Evolutionary conservation across 1,140 invertebrate species (phyloP).

Genomic region (Anoplophora glabripennis): DNA sequence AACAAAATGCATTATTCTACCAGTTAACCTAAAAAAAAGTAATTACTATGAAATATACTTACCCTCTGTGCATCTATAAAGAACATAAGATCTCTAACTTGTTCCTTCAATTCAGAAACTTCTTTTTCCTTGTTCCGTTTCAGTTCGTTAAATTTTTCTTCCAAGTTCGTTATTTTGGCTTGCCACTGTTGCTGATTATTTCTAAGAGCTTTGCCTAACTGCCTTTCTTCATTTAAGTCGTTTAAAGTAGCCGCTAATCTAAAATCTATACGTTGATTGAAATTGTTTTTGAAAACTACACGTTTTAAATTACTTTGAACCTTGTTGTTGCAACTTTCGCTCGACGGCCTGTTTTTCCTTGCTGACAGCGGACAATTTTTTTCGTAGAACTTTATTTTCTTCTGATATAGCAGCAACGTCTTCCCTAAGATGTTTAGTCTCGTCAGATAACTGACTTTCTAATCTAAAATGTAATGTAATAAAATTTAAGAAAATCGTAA

Average conservation of each 20-base stretch:
- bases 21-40: neutral
- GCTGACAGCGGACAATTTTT: conserved; percentile 53
- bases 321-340: conserved; percentile 62
- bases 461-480: conserved; percentile 40
- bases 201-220: conserved; percentile 71
- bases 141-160: conserved; percentile 60
- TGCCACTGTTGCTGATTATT: conserved; percentile 79
- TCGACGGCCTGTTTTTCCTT: conserved; percentile 68
- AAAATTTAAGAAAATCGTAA: neutral
- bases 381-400: conserved; percentile 54
- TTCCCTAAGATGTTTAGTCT: conserved; percentile 48
- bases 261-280: conserved; percentile 14
- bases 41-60: conserved; percentile 20
- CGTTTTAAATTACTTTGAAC: conserved; percentile 52
- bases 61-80: conserved; percentile 83
- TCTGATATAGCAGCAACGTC: conserved; percentile 49
- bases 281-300: neutral
- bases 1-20: conserved; percentile 5
- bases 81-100: conserved; percentile 94
- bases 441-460: conserved; percentile 48
- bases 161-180: conserved; percentile 62
- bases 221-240: conserved; percentile 75
- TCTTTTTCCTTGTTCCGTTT: conserved; percentile 64
- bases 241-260: conserved; percentile 56
- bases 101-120: conserved; percentile 81